A percentile compares a stretch with the other conserved stretches of the same genome.
These are phyloP conservation scores for Trachymyrmex cornetzi DNA, from an alignment of 1,140 invertebrate species.

Conservation along the genomic window DNA sequence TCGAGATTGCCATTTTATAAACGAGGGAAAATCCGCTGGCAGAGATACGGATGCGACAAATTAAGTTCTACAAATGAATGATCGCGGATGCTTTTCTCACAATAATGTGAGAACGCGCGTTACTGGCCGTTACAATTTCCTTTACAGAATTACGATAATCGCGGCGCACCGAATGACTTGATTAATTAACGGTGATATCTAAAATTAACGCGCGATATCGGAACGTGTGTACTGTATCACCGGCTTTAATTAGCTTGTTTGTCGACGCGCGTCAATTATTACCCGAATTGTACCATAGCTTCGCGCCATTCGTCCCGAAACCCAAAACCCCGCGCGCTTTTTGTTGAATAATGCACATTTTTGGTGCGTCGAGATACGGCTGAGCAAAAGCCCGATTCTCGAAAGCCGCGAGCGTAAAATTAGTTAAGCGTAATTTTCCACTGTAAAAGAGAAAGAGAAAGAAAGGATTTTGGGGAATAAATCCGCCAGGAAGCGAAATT, in stretches of 20 bases:
- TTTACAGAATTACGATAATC: neutral
- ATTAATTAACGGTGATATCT: constrained; percentile 35
- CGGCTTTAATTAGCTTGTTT: constrained; percentile 54
- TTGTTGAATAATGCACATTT: constrained; percentile 52
- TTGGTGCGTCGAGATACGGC: neutral
- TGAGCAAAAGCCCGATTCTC: neutral
- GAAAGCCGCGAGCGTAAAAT: constrained; percentile 33
- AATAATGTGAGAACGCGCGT: neutral
- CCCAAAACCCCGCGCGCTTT: neutral
- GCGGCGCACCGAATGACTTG: constrained; percentile 1
- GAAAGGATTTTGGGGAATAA: constrained; percentile 31
- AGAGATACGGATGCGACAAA: neutral
- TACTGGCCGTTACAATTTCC: neutral
- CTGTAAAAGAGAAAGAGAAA: neutral
- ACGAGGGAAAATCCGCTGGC: constrained; percentile 1
- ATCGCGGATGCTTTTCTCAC: neutral
- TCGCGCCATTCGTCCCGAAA: neutral
- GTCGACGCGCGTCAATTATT: constrained; percentile 41
- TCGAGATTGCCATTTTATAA: constrained; percentile 43
- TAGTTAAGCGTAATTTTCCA: constrained; percentile 50
- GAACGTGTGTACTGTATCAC: neutral
- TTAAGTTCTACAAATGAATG: neutral
- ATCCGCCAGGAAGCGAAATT: neutral
- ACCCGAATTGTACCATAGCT: constrained; percentile 5
- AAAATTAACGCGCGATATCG: constrained; percentile 33